Evolutionary conservation across 2,888 invertebrate genomes (phyloP).

Genomic region (Callinectes sapidus): DNA sequence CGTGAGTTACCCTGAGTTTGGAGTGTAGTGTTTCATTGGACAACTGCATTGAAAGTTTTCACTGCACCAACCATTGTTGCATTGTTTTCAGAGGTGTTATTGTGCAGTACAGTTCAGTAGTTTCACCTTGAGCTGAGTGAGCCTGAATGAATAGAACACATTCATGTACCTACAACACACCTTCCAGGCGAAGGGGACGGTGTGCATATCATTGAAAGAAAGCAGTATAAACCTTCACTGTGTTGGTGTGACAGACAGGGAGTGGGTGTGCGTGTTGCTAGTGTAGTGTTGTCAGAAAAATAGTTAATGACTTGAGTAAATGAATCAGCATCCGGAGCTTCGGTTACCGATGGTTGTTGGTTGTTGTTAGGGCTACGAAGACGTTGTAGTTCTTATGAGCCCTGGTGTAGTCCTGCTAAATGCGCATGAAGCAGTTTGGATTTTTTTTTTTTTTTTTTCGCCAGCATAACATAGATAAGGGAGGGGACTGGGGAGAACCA

Average conservation of each 20-base stretch:
- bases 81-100: neutral
- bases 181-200: neutral
- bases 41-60: neutral
- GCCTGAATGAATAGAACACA: neutral
- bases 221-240: neutral
- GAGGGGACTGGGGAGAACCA: neutral
- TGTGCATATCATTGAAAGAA: neutral
- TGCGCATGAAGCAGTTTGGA: no score
- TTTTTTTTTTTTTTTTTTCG: no score
- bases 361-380: no score
- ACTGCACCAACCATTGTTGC: neutral
- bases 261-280: neutral
- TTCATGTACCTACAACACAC: neutral
- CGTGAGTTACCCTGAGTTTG: neutral
- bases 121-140: neutral
- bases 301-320: neutral
- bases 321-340: neutral
- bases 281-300: neutral
- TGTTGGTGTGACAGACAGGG: neutral
- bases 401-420: no score
- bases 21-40: neutral
- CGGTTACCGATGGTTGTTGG: neutral
- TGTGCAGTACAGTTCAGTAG: neutral
- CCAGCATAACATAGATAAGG: neutral
- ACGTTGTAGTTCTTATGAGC: no score